Conservation (phyloP, 2,797 vertebrate species). For the Eulemur albifrons region DNA sequence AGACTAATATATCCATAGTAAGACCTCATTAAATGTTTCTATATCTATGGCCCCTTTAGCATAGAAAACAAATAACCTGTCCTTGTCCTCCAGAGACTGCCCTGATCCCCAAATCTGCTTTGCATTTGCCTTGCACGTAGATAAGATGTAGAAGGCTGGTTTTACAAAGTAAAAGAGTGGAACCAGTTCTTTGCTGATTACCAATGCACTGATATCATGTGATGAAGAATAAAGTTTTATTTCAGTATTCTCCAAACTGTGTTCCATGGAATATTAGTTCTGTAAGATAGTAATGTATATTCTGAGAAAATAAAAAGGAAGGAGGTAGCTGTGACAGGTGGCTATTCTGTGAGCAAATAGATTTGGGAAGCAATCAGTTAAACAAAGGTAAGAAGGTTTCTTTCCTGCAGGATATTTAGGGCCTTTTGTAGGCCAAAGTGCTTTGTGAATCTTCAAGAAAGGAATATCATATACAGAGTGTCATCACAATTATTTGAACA, state of each 20-base stretch:
- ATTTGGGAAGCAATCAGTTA: neutral
- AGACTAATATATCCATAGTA: constrained; percentile 54
- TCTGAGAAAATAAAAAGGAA: neutral
- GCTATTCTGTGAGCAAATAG: neutral
- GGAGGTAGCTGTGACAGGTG: neutral
- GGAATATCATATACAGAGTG: neutral
- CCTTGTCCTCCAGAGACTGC: constrained; percentile 59
- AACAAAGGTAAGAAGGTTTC: neutral
- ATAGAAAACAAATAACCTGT: constrained; percentile 71
- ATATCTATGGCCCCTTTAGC: constrained; percentile 65
- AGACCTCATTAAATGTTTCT: constrained; percentile 71
- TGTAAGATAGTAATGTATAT: neutral
- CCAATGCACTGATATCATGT: neutral
- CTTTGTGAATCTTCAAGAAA: neutral
- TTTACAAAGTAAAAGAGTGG: constrained; percentile 49
- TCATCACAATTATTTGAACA: constrained; percentile 12
- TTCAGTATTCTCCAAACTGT: neutral
- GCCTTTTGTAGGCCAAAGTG: neutral
- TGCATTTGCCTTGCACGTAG: constrained; percentile 50
- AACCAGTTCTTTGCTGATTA: constrained; percentile 23
- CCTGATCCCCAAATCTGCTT: constrained; percentile 45
- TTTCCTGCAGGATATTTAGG: neutral
- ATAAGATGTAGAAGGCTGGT: neutral
- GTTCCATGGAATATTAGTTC: neutral
- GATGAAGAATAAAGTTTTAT: neutral